Conservation (phyloP, 2,113 vertebrate genomes). For the Philantomba maxwellii region DNA sequence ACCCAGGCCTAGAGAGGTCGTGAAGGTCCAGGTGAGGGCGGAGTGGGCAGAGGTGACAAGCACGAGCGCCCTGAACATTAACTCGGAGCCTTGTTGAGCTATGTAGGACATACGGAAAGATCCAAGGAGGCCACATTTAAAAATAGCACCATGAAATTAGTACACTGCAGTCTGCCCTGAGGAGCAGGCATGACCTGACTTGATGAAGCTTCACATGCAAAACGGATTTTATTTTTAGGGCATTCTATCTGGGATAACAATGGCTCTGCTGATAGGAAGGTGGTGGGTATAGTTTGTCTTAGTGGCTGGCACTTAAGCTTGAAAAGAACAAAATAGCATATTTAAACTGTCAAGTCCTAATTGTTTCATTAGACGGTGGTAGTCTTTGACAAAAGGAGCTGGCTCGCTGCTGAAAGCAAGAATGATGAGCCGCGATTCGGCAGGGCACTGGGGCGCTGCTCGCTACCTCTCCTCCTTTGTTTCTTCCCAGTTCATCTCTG, state of each 20-base stretch:
- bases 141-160: constrained; percentile 84
- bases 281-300: constrained; percentile 78
- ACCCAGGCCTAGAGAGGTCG: not conserved
- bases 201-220: constrained; percentile 77
- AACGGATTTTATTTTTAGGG: constrained; percentile 84
- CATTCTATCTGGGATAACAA: constrained; percentile 80
- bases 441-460: constrained; percentile 65
- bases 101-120: constrained; percentile 75
- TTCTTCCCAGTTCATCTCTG: constrained; percentile 73
- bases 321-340: constrained; percentile 78
- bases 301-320: constrained; percentile 75
- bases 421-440: constrained; percentile 75
- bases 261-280: constrained; percentile 78
- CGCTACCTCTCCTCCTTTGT: constrained; percentile 70
- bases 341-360: constrained; percentile 82
- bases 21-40: not conserved
- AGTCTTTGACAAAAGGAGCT: constrained; percentile 77
- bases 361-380: constrained; percentile 82
- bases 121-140: constrained; percentile 78
- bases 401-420: constrained; percentile 75
- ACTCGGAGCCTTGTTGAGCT: constrained; percentile 62
- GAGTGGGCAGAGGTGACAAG: constrained; percentile 35
- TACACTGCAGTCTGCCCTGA: constrained; percentile 75
- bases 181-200: constrained; percentile 79
- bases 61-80: constrained; percentile 43